Evolutionary conservation across 2,888 invertebrate genomes (phyloP).

Genomic region (Meiosimyza decipiens): DNA sequence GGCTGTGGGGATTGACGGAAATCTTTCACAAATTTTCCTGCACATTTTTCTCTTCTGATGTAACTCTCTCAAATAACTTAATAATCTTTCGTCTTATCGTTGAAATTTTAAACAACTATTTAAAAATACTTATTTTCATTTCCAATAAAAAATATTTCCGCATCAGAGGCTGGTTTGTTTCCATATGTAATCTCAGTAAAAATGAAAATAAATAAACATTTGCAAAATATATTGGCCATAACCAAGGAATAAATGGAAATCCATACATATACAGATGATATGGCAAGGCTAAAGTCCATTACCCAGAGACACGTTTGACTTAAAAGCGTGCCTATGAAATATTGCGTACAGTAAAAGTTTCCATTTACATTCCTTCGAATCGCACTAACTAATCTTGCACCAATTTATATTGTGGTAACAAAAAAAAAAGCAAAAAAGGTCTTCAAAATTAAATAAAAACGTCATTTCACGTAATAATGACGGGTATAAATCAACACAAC

Average conservation of each 20-base stretch:
- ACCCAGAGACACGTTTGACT: neutral
- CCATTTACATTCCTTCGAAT: neutral
- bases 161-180: too few species aligned
- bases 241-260: slow-evolving; percentile 5
- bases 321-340: slow-evolving; percentile 10
- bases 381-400: neutral
- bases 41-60: too few species aligned
- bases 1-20: too few species aligned
- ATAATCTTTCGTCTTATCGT: too few species aligned
- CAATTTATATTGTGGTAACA: neutral
- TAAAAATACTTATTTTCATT: too few species aligned
- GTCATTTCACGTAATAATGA: slow-evolving; percentile 29
- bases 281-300: slow-evolving; percentile 13
- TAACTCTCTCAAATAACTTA: too few species aligned
- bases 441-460: slow-evolving; percentile 17
- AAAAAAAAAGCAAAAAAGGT: neutral
- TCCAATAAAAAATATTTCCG: too few species aligned
- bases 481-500: slow-evolving; percentile 32
- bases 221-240: slow-evolving; percentile 9
- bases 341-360: neutral
- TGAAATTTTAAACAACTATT: too few species aligned
- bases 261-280: neutral
- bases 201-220: neutral
- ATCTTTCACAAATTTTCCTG: too few species aligned
- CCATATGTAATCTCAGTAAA: too few species aligned